Base-by-base conservation (phyloP, 1,140 invertebrate species). In the Drosophila grimshawi region DNA sequence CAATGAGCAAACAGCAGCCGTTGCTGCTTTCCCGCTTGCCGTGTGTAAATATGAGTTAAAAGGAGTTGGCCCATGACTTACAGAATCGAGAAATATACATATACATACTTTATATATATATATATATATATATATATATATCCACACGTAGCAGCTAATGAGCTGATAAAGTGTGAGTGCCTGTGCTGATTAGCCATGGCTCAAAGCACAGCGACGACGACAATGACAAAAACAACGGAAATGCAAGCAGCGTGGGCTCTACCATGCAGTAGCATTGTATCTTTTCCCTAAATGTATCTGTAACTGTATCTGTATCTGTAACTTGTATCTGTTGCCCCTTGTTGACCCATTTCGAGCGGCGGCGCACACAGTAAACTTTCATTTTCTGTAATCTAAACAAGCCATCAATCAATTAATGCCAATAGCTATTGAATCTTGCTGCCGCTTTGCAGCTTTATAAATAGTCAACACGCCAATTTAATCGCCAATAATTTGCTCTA, bases 311-410 rank as follows among this genome's bases (percentile, higher is more conserved):
- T 61, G 37, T 53, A 39, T 11, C 48, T 61, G 37, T 57, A 27
- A 37, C 51, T 43, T 51, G 37, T 60, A 78, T 65, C 68, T 62
- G 37, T 76, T 48, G 45, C 61, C 66, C 33, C 19, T 65, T 55
- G 35, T 35, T 85, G 82, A 86, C 82, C 83, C 67, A 86, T 86
- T 86, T 86, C 55, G 53, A 45, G 48, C 41, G 19, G 19, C 19
- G 19, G 19, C 19, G 19, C 19, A 19, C 19, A 19, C 19, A 19
- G 19, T 46, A 43, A 83, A 88, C 83, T 86, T 83, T 86, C 80
- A 65, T 86, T 86, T 81, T 82, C 76, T 80, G 52, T 74, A 88
- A 86, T 88, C 83, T 78, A 86, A 88, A 88, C 83, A 83, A 86
- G 68, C 66, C 76, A 86, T 86, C 83, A 86, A 88, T 86, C 80